Percentiles rank a stretch among this genome's conserved stretches.
Evolutionary conservation across 2,888 invertebrate species (phyloP).

Genomic region (Drosophila ochracea): DNA sequence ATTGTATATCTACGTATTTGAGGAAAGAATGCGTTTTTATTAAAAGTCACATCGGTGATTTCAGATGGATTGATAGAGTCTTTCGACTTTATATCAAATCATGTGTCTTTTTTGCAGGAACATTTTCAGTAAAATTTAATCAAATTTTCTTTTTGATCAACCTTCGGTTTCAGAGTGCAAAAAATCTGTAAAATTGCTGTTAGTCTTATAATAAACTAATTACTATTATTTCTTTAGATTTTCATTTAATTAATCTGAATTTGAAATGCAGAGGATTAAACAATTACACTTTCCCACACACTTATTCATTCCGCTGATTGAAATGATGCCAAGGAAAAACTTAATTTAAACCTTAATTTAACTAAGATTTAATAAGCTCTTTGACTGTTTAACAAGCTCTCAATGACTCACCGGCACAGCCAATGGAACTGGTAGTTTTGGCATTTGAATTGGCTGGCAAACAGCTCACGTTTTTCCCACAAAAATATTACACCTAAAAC

Average conservation of each 20-base stretch:
- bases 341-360: no score
- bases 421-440: constrained; percentile 5
- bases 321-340: neutral
- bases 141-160: neutral
- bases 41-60: neutral
- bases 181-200: fast-evolving
- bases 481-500: constrained; percentile 47
- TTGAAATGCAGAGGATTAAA: neutral
- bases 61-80: neutral
- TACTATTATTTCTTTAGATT: neutral
- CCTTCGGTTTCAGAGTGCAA: neutral
- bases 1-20: neutral
- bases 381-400: no score
- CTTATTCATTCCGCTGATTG: fast-evolving
- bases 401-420: neutral
- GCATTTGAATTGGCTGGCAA: constrained; percentile 32
- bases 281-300: neutral
- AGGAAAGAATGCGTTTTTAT: neutral
- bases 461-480: constrained; percentile 43
- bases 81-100: neutral
- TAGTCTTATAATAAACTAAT: neutral
- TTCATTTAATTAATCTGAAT: neutral
- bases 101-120: neutral
- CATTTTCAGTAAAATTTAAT: neutral
- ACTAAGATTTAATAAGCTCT: no score